These are phyloP conservation scores for Echinometra lucunter DNA, from an alignment of 53 echinoderm and acorn worm genomes.

Conservation along the genomic window DNA sequence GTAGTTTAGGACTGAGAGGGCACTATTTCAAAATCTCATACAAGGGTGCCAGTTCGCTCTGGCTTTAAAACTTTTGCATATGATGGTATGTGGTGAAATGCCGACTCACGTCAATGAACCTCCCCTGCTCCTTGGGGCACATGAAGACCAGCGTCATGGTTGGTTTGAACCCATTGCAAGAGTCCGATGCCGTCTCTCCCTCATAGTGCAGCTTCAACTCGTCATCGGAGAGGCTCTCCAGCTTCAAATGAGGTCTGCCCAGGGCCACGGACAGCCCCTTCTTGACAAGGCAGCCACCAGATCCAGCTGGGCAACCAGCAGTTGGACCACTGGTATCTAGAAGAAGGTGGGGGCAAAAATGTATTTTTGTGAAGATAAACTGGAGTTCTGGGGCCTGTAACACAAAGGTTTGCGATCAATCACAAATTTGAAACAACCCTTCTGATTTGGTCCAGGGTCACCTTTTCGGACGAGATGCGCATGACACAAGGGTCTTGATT, in stretches of 20 bases:
- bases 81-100: background rate
- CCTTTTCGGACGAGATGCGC: too few species aligned
- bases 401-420: too few species aligned
- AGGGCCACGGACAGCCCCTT: conserved; percentile 51
- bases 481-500: too few species aligned
- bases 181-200: conserved; percentile 20
- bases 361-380: too few species aligned
- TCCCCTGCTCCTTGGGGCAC: conserved; percentile 87
- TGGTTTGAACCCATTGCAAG: conserved; percentile 78
- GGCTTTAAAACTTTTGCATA: too few species aligned
- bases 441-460: too few species aligned
- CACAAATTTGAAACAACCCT: too few species aligned
- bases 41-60: too few species aligned
- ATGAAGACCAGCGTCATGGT: conserved; percentile 84
- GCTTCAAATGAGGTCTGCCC: conserved; percentile 63
- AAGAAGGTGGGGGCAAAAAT: too few species aligned
- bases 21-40: too few species aligned
- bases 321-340: conserved; percentile 73
- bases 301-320: conserved; percentile 63
- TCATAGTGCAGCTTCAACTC: conserved; percentile 78
- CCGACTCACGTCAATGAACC: conserved; percentile 83
- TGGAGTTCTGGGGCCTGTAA: too few species aligned
- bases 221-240: conserved; percentile 70
- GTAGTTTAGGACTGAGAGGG: too few species aligned
- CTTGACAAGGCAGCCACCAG: conserved; percentile 75